These are phyloP conservation scores for Lasaia peninsularis DNA, from an alignment of 1,140 invertebrate genomes.

Conservation along the genomic window DNA sequence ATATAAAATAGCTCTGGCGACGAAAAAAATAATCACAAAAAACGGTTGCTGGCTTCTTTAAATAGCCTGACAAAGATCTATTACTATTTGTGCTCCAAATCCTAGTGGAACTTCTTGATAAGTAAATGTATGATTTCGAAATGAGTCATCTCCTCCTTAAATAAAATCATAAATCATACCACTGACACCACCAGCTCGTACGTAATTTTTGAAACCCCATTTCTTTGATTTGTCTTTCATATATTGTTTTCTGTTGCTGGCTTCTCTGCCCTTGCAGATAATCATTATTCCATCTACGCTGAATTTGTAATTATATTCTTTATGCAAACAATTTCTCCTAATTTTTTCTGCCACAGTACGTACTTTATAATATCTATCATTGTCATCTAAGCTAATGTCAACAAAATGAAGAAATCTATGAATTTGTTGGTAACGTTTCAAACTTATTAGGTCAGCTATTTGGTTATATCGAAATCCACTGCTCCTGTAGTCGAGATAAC, in stretches of 20 bases:
- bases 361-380: slow-evolving; percentile 34
- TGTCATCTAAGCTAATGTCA: slow-evolving; percentile 25
- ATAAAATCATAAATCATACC: slow-evolving; percentile 65
- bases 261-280: slow-evolving; percentile 28
- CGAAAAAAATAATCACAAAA: slow-evolving; percentile 34
- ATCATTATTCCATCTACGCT: slow-evolving; percentile 33
- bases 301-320: slow-evolving; percentile 19
- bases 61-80: slow-evolving; percentile 28
- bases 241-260: slow-evolving; percentile 27
- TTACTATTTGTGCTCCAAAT: slow-evolving; percentile 30
- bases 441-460: too few species aligned
- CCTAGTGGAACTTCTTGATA: slow-evolving; percentile 27
- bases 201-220: slow-evolving; percentile 54
- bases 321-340: slow-evolving; percentile 30
- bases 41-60: slow-evolving; percentile 23
- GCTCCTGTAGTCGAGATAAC: too few species aligned
- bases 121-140: slow-evolving; percentile 25
- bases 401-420: slow-evolving; percentile 32
- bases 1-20: slow-evolving; percentile 27
- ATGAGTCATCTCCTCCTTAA: slow-evolving; percentile 42
- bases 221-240: too few species aligned
- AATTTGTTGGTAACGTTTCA: too few species aligned
- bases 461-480: too few species aligned
- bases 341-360: slow-evolving; percentile 32
- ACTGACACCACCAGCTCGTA: slow-evolving; percentile 42